These are phyloP conservation scores for Capreolus pygargus DNA, from an alignment of 2,113 vertebrate genomes.

Conservation along the genomic window DNA sequence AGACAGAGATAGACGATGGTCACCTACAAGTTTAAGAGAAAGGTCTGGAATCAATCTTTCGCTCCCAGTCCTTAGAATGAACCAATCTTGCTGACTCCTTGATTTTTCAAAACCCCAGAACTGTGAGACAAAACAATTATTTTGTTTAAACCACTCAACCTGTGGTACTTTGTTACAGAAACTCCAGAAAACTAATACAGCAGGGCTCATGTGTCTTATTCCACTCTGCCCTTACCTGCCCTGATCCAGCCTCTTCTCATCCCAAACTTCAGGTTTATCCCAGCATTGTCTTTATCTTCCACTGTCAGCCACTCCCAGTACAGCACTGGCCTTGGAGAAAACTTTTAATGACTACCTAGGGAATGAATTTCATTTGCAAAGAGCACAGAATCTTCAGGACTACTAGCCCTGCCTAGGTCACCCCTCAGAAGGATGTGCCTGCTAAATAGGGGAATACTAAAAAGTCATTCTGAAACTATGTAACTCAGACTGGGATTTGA, in stretches of 20 bases:
- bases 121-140: rapidly evolving
- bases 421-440: background rate
- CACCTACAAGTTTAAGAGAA: rapidly evolving
- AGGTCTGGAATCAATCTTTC: rapidly evolving
- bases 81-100: rapidly evolving
- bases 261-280: too few species aligned
- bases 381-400: background rate
- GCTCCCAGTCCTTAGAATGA: background rate
- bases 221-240: background rate
- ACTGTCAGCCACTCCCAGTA: background rate
- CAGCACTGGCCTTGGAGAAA: background rate
- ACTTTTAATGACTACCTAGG: background rate
- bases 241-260: background rate
- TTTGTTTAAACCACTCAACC: background rate
- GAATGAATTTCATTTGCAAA: background rate
- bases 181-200: background rate
- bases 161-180: background rate
- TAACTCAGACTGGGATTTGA: background rate
- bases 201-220: background rate
- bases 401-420: too few species aligned
- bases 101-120: background rate
- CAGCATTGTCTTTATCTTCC: background rate
- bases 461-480: background rate
- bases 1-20: rapidly evolving
- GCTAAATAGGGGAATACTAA: background rate